Base-by-base conservation (phyloP, 2,888 invertebrate species). In the Pachliopta kotzebuea region DNA sequence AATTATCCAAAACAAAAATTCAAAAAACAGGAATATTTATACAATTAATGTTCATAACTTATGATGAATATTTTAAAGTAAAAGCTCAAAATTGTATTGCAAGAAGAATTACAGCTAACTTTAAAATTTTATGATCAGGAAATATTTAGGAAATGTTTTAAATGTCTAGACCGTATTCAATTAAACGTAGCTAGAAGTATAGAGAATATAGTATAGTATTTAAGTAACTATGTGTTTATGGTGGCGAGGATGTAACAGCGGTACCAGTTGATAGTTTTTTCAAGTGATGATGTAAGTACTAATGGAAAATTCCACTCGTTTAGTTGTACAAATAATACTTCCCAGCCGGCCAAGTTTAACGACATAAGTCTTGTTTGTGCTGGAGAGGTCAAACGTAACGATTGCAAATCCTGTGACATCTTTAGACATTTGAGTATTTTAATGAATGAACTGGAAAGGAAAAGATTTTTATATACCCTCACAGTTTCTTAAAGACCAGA, bases 261-360 rank as follows among this genome's bases (percentile, higher is more conserved):
- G 0, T 21, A 50, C 4, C 0, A 20, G 6, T 50, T 50, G 31
- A 31, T 29, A 49, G 4, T 52, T 21, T 31, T 23, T 37, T 24
- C n/a, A n/a, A 20, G 14, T 20, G 54, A 60, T 60, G 54, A 60
- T 26, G 60, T 54, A 54, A 60, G 24, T 42, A 54, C 26, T 31
- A 60, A 53, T 60, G 54, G 60, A 54, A 60, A 24, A 42, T 60
- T 54, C 42, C 60, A 60, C 26, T 54, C 42, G 6, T 9, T 31
- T 23, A 37, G 37, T 42, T 60, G 8, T 6, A 37, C 20, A 60
- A 18, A 37, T 23, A 60, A 53, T n/a, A 52, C 50, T 53, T 9
- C 21, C 11, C 23, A 7, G 53, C 24, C 53, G 20, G 29, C n/a
- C 11, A 54, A 42, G 26, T 31, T 17, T 54, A 53, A 45, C 24